phyloP scores from a whole-genome alignment of 2,888 invertebrate species.

The Ormyrus nitidulus region DNA sequence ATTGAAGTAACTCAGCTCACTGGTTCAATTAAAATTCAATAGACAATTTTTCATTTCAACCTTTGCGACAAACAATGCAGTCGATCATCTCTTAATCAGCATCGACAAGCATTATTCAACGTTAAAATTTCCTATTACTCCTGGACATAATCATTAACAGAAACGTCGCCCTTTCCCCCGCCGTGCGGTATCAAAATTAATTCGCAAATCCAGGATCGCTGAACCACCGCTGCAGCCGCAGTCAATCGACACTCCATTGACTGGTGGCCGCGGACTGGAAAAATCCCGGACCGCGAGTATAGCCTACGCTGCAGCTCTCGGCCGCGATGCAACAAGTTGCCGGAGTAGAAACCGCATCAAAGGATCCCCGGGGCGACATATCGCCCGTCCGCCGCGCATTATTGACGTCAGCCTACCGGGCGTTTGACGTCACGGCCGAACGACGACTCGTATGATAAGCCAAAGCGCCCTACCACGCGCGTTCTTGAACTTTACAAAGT shows the following conservation, averaged over 20 bases:
- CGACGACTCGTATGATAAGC: neutral
- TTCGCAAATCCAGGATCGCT: too few relatives aligned
- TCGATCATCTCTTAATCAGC: too few relatives aligned
- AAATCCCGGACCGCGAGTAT: neutral
- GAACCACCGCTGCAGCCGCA: too few relatives aligned
- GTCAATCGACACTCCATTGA: neutral
- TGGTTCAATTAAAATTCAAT: too few relatives aligned
- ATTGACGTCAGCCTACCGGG: neutral
- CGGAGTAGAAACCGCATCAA: neutral
- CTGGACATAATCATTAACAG: too few relatives aligned
- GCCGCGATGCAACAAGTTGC: slow-evolving; percentile 44
- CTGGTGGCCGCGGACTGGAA: neutral
- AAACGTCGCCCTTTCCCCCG: too few relatives aligned
- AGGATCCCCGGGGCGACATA: neutral
- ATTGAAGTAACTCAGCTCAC: too few relatives aligned
- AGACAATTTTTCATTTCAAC: too few relatives aligned
- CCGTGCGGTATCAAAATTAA: too few relatives aligned
- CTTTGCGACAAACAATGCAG: too few relatives aligned
- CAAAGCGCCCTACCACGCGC: neutral
- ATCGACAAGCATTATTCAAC: too few relatives aligned
- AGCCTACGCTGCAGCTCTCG: neutral
- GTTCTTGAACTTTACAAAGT: neutral
- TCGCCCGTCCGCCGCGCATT: neutral
- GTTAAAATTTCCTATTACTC: too few relatives aligned
- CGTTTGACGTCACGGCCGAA: neutral